phyloP scores from a whole-genome alignment of 2,797 vertebrate species.

The Telmatherina bonti region DNA sequence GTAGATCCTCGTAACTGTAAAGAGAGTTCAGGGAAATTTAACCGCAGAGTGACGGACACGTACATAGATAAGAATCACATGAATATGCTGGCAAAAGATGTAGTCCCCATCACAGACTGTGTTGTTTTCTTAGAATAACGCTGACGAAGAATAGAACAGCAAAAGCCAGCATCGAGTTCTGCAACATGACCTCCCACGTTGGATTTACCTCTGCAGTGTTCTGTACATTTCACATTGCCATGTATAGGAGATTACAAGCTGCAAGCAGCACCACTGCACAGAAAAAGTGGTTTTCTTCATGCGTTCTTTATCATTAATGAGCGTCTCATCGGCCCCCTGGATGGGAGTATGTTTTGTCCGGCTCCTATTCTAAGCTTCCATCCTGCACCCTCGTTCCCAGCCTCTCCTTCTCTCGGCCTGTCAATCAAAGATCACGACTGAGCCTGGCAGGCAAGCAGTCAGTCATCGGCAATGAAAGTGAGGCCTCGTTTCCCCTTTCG shows the following conservation, averaged over 20 bases:
- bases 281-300: constrained; percentile 69
- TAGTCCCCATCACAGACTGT: neutral
- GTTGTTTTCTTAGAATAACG: constrained; percentile 16
- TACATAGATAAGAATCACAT: constrained; percentile 25
- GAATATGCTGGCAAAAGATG: constrained; percentile 8
- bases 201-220: constrained; percentile 23
- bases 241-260: constrained; percentile 64
- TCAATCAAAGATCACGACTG: constrained; percentile 83
- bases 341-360: constrained; percentile 72
- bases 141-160: constrained; percentile 23
- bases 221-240: constrained; percentile 32
- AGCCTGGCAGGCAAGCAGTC: constrained; percentile 77
- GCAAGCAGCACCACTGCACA: constrained; percentile 63
- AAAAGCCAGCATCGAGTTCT: constrained; percentile 33
- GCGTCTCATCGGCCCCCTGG: constrained; percentile 60
- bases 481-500: constrained; percentile 73
- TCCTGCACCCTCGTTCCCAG: constrained; percentile 77
- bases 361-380: constrained; percentile 65
- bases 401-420: constrained; percentile 73
- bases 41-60: constrained; percentile 33
- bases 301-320: constrained; percentile 81
- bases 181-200: constrained; percentile 61
- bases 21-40: constrained; percentile 44
- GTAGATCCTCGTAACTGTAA: constrained; percentile 47
- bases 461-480: constrained; percentile 80